Conservation (phyloP, 2,113 vertebrate species). For the Scomber colias region DNA sequence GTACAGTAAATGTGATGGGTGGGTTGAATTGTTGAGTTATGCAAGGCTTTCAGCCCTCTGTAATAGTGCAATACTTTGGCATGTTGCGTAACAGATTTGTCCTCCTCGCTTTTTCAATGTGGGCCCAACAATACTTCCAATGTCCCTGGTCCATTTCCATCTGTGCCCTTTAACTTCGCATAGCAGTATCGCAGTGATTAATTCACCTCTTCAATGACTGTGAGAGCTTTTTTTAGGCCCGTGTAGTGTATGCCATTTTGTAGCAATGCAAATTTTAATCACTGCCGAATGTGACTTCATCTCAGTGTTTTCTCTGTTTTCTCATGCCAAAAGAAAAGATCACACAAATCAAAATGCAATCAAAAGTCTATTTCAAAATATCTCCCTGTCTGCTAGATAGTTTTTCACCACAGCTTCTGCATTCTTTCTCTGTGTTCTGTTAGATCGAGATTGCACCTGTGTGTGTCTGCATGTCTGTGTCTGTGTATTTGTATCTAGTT, state of each 20-base stretch:
- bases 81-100: slow-evolving; percentile 74
- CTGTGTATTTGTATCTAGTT: not conserved
- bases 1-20: slow-evolving; percentile 80
- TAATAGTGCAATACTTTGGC: slow-evolving; percentile 66
- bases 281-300: slow-evolving; percentile 25
- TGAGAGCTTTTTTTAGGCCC: slow-evolving; percentile 47
- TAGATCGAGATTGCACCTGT: not conserved
- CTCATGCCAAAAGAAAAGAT: slow-evolving; percentile 2
- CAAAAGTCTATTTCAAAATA: not conserved
- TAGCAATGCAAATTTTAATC: slow-evolving; percentile 36
- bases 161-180: slow-evolving; percentile 54
- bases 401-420: not conserved
- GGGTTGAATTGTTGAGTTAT: slow-evolving; percentile 80
- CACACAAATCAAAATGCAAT: slow-evolving; percentile 19
- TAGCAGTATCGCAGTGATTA: slow-evolving; percentile 42
- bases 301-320: slow-evolving; percentile 6
- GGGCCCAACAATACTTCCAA: slow-evolving; percentile 60
- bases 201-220: slow-evolving; percentile 67
- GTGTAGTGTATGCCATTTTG: slow-evolving; percentile 37
- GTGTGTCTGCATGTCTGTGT: not conserved
- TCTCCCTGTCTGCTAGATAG: not conserved
- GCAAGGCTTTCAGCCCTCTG: slow-evolving; percentile 78
- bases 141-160: slow-evolving; percentile 68
- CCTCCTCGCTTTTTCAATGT: slow-evolving; percentile 52
- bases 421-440: not conserved